A percentile compares a stretch with the other conserved stretches of the same genome.
Evolutionary conservation across 2,113 vertebrate genomes (phyloP).

Genomic region (Callaeas wilsoni): DNA sequence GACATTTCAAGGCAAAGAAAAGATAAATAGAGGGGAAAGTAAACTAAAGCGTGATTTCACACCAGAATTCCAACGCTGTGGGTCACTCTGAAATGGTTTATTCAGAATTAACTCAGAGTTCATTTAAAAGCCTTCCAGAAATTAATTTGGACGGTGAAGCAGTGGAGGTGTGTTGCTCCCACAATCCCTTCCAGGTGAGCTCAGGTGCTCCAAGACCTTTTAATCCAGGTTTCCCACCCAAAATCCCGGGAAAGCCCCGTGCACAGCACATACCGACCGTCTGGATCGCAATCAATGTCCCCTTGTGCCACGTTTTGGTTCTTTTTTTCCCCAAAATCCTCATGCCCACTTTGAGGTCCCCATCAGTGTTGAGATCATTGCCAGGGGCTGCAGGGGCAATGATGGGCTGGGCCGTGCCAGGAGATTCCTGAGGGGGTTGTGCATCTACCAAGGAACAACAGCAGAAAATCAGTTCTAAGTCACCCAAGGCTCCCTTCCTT

Average conservation of each 20-base stretch:
- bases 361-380: slow-evolving; percentile 78
- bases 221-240: fast-evolving
- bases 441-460: not conserved
- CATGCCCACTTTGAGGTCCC: slow-evolving; percentile 86
- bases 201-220: not conserved
- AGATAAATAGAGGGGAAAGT: fast-evolving
- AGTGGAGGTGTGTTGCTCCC: fast-evolving
- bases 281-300: slow-evolving; percentile 87
- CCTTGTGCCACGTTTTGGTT: slow-evolving; percentile 95
- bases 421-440: not conserved
- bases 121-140: not conserved
- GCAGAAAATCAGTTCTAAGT: fast-evolving
- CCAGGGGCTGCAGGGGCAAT: slow-evolving; percentile 28
- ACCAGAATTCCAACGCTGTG: fast-evolving
- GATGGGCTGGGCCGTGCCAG: not conserved
- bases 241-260: fast-evolving
- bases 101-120: not conserved
- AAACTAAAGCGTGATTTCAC: fast-evolving
- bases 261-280: slow-evolving; percentile 68
- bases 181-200: not conserved
- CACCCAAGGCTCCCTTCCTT: not conserved
- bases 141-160: fast-evolving
- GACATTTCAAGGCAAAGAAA: not conserved
- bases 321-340: slow-evolving; percentile 94
- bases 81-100: fast-evolving